Conservation (phyloP, 2,797 vertebrate genomes). For the Yasuhikotakia modesta region DNA sequence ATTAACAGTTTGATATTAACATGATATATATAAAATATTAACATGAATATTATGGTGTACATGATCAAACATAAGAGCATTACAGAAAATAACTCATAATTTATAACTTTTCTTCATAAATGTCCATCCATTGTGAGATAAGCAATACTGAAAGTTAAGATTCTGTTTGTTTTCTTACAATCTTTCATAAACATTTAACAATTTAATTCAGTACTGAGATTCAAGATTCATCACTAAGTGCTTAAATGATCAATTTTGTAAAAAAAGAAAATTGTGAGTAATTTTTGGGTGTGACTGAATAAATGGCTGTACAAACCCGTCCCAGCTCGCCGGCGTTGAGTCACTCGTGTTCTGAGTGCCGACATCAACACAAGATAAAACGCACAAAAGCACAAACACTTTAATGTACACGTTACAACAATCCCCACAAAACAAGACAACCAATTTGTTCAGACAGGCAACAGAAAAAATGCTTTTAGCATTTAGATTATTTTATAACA, state of each 20-base stretch:
- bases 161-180: too few relatives aligned
- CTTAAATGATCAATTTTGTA: background rate
- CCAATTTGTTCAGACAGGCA: conserved; percentile 1
- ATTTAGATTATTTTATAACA: background rate
- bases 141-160: background rate
- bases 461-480: background rate
- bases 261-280: conserved; percentile 4
- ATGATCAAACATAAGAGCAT: too few relatives aligned
- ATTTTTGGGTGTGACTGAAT: conserved; percentile 3
- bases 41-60: too few relatives aligned
- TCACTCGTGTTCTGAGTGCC: background rate
- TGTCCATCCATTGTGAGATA: too few relatives aligned
- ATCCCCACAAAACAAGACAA: background rate
- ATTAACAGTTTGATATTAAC: too few relatives aligned
- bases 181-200: background rate
- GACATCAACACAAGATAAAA: background rate
- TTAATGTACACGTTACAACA: background rate
- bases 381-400: background rate
- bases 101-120: too few relatives aligned
- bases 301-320: background rate
- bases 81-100: too few relatives aligned
- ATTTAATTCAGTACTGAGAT: background rate
- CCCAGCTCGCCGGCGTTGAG: background rate
- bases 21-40: too few relatives aligned
- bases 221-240: background rate